Evolutionary conservation across 2,113 vertebrate species (phyloP), one percentile per base, ranked within the genome.

Genomic region (Eurypyga helias): DNA sequence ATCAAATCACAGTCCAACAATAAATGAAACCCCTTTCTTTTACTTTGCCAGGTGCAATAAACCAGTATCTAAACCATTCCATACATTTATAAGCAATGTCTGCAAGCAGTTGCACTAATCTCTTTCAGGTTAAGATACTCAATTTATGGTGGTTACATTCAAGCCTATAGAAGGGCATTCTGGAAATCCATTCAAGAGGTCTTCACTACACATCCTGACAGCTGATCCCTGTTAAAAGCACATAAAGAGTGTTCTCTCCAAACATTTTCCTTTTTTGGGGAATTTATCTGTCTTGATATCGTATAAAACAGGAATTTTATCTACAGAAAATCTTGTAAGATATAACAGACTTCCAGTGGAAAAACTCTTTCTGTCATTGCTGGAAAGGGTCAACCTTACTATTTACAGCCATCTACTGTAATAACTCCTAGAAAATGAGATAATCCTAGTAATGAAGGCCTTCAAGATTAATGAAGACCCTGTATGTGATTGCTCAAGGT

Each of bases 391-490:
- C 65, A 88, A 12, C 25, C 13, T 81, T 79, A 64, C 19, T 81
- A 81, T 91, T 95, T 91, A 91, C 54, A 93, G 64, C 46, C n/a
- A 60, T 41, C 87, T 41, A 34, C 33, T 86, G 21, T 49, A 94
- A 89, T 17, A 31, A 87, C 54, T 72, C 33, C 81, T 58, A 57
- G 65, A 96, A 87, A 71, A 78, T n/a, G 86, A 33, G 48, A 70
- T 82, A 54, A 89, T 69, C 69, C 72, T 84, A 77, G 23, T 92
- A 95, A 94, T 92, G 72, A 97, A 69, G 52, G 69, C n/a, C 41
- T 84, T 87, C 55, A 89, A 80, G 54, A 84, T 92, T 93, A 87
- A 89, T 80, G 77, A 90, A 77, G 52, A 21, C 58, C n/a, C 71
- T 60, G 41, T 19, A 58, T 38, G 70, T 73, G 86, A 93, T 61